Conservation (phyloP, 2,888 invertebrate species). For the Protophormia terraenovae region DNA sequence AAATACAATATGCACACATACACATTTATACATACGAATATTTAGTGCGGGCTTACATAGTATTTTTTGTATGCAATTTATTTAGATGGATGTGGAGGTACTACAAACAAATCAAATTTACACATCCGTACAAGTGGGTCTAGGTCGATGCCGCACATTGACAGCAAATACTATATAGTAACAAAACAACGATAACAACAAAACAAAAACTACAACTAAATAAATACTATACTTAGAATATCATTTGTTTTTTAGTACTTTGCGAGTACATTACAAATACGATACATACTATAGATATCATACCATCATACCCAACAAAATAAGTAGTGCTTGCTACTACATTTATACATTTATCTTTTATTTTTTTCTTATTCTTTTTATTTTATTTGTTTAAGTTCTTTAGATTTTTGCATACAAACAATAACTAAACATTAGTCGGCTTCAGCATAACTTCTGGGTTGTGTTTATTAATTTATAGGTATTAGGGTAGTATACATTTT, state of each 20-base stretch:
- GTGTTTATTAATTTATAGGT: neutral
- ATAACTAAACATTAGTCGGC: slow-evolving; percentile 30
- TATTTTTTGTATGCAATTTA: neutral
- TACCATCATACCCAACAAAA: slow-evolving; percentile 3
- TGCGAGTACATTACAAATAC: neutral
- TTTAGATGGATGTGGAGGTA: slow-evolving; percentile 1
- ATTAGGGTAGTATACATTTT: slow-evolving; percentile 8
- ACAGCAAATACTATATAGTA: slow-evolving; percentile 45
- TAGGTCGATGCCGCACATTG: slow-evolving; percentile 62
- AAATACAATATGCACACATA: neutral
- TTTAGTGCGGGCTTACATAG: neutral
- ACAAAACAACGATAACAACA: slow-evolving; percentile 3
- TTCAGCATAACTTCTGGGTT: slow-evolving; percentile 23
- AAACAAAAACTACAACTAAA: too few species aligned
- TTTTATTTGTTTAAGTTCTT: too few species aligned
- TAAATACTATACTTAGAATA: neutral
- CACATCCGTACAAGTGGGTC: slow-evolving; percentile 64
- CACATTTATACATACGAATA: neutral
- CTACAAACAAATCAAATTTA: slow-evolving; percentile 52
- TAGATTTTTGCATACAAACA: slow-evolving; percentile 26
- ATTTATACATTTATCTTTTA: slow-evolving; percentile 25
- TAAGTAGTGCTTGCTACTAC: slow-evolving; percentile 46
- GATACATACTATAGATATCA: slow-evolving; percentile 9
- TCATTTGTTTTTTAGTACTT: slow-evolving; percentile 5
- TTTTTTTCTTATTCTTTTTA: slow-evolving; percentile 19